These are phyloP conservation scores for Andrena flavipes DNA, from an alignment of 2,888 invertebrate species.

Conservation along the genomic window DNA sequence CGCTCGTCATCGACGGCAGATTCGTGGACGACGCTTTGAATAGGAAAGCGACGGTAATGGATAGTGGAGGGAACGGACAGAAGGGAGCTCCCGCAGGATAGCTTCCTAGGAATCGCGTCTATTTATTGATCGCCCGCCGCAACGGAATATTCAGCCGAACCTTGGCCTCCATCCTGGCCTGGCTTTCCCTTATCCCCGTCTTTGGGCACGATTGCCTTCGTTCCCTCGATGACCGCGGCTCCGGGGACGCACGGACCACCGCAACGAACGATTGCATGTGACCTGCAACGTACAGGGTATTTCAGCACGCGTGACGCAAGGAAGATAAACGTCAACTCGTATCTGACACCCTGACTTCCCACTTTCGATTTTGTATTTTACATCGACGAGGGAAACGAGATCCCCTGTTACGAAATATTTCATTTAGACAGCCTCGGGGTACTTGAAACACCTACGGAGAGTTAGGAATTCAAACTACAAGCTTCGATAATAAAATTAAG, in stretches of 20 bases:
- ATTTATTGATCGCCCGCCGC: slow-evolving; percentile 77
- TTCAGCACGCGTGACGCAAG: not conserved
- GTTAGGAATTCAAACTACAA: too few relatives aligned
- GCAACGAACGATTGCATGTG: not conserved
- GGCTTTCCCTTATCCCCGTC: slow-evolving; percentile 1
- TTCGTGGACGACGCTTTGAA: slow-evolving; percentile 58
- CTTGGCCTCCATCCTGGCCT: slow-evolving; percentile 36
- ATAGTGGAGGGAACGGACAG: slow-evolving; percentile 64
- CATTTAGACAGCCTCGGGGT: too few relatives aligned
- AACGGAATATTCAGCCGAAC: slow-evolving; percentile 73
- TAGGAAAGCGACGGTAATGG: slow-evolving; percentile 64
- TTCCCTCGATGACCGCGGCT: slow-evolving; percentile 8
- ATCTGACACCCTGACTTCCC: too few relatives aligned
- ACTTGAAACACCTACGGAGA: too few relatives aligned
- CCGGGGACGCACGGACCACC: not conserved
- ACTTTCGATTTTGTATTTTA: too few relatives aligned
- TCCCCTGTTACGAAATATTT: too few relatives aligned
- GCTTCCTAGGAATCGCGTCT: slow-evolving; percentile 76
- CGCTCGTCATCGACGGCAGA: slow-evolving; percentile 51
- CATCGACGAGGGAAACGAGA: too few relatives aligned
- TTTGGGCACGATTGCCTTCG: slow-evolving; percentile 22
- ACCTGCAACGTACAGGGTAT: not conserved
- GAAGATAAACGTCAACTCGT: too few relatives aligned
- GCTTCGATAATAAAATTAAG: too few relatives aligned
- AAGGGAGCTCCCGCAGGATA: slow-evolving; percentile 54